Base-by-base conservation (phyloP, 2,888 invertebrate genomes). In the Julus scanicus region DNA sequence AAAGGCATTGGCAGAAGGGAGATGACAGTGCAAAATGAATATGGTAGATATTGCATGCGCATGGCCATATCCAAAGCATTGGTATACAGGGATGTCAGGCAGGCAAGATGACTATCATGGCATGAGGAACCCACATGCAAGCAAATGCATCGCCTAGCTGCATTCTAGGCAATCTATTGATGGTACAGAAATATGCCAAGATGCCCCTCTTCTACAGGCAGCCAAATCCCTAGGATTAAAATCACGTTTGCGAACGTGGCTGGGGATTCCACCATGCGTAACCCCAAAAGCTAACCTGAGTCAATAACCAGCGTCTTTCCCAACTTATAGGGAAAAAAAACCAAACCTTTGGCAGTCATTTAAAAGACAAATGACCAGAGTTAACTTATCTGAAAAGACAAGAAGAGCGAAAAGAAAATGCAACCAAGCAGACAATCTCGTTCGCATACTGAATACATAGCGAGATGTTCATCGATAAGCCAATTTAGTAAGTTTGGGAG, bases 11-110 rank as follows among this genome's bases (percentile, higher is more conserved):
- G 63, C 63, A 63, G 63, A 63, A 63, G 63, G 63, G 63, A n/a
- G 63, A 63, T 63, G 63, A 63, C 63, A 63, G 63, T 63, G 63
- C 63, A 63, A n/a, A 63, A 63, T 63, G 63, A n/a, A 63, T 63
- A 2, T 17, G 3, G 63, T n/a, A 29, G 6, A 63, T 63, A 63
- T 63, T 63, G 63, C 63, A 57, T 13, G 57, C 57, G 57, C 53
- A 53, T 3, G 11, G 13, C 53, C 53, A 0, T 44, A 8, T 53
- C 53, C 3, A 3, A 53, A 53, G 63, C 63, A 63, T 63, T 63
- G 29, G 29, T 29, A 29, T 29, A 5, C n/a, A 17, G 63, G n/a
- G 63, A 63, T 63, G 63, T 20, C n/a, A 53, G 53, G 17, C 53
- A 53, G 53, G 17, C 53, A 17, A 53, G 53, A 53, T 53, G 53